A percentile compares a stretch with the other conserved stretches of the same genome.
Conservation (phyloP, 2,888 invertebrate species). For the Rotaria socialis region DNA sequence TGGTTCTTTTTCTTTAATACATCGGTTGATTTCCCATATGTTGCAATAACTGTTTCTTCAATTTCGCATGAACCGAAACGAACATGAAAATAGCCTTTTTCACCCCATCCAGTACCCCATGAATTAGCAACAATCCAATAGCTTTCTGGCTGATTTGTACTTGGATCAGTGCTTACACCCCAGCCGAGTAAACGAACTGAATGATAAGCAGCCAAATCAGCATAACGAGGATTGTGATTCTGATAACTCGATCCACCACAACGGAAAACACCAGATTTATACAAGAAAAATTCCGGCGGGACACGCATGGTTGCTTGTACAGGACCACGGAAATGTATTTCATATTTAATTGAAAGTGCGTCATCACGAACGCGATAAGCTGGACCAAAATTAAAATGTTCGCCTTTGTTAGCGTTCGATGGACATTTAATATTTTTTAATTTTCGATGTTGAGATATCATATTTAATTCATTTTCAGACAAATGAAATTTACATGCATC, state of each 20-base stretch:
- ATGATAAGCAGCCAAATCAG: constrained; percentile 39
- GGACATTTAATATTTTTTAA: constrained; percentile 29
- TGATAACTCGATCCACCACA: not conserved
- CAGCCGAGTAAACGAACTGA: constrained; percentile 45
- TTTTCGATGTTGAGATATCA: constrained; percentile 15
- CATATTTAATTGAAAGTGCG: constrained; percentile 40
- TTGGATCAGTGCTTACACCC: not conserved
- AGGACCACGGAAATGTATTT: constrained; percentile 41
- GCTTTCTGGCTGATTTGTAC: not conserved
- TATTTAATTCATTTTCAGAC: not conserved
- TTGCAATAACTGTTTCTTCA: constrained; percentile 19
- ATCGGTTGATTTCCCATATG: constrained; percentile 2
- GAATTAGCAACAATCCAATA: constrained; percentile 45
- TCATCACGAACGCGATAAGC: constrained; percentile 38
- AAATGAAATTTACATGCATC: constrained; percentile 37
- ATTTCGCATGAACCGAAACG: constrained; percentile 16
- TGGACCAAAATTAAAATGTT: constrained; percentile 38
- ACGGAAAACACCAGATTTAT: constrained; percentile 41
- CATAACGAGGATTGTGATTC: constrained; percentile 32
- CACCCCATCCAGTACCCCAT: constrained; percentile 46
- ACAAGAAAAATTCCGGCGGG: constrained; percentile 44
- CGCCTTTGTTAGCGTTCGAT: constrained; percentile 23
- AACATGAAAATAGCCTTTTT: constrained; percentile 22
- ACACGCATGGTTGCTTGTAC: constrained; percentile 45
- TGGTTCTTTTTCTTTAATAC: constrained; percentile 1